Percentiles rank a stretch among this genome's conserved stretches.
Conservation (phyloP, 2,113 vertebrate species). For the Ceyx melanurus region DNA sequence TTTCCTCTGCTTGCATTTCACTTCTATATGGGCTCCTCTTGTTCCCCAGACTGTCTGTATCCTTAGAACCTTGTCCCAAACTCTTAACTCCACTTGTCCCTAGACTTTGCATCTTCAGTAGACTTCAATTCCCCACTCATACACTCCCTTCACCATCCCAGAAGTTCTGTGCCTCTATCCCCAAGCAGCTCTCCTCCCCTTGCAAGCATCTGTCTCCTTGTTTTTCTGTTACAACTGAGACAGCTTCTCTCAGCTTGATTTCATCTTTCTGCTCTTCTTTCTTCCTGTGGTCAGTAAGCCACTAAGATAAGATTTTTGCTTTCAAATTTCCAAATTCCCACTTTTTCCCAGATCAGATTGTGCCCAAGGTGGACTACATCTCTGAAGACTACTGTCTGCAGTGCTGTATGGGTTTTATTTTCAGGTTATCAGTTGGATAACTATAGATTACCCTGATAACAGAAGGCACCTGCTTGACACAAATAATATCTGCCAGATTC, state of each 20-base stretch:
- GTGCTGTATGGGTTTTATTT: not conserved
- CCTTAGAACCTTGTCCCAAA: not conserved
- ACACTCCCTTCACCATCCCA: not conserved
- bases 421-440: slow-evolving; percentile 25
- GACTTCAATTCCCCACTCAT: not conserved
- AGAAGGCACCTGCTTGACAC: slow-evolving; percentile 46
- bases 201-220: not conserved
- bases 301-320: not conserved
- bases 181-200: not conserved
- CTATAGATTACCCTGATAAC: not conserved
- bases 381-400: not conserved
- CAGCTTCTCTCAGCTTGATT: not conserved
- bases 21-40: not conserved
- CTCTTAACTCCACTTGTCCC: not conserved
- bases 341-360: not conserved
- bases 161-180: not conserved
- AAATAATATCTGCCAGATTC: slow-evolving; percentile 36
- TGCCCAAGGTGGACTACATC: not conserved
- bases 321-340: not conserved
- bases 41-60: not conserved
- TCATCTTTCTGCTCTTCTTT: not conserved
- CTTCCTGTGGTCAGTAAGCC: not conserved
- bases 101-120: not conserved
- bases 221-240: not conserved
- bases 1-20: not conserved